Base-by-base conservation (phyloP, 2,113 vertebrate genomes). In the Trichechus manatus region DNA sequence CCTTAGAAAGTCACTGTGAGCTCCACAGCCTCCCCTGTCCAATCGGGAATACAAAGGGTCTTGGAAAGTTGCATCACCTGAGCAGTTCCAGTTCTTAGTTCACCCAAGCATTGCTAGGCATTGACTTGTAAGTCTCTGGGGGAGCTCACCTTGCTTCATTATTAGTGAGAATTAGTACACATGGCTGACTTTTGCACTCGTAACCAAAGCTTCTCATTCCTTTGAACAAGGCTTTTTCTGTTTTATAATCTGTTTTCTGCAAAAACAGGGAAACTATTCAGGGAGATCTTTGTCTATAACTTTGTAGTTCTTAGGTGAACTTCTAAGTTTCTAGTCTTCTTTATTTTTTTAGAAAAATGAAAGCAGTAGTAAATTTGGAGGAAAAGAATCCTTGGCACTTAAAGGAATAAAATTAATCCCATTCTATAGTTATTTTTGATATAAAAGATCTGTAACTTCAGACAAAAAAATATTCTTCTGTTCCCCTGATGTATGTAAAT, bases 91-190 rank as follows among this genome's bases (percentile, higher is more conserved):
- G 95, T 97, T 93, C 63, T 84, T 96, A 97, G 97, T 98, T 98
- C 98, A 98, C 94, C 97, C 97, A 97, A 93, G 98, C 98, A 97
- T 99, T 98, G 97, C 98, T 97, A 98, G 98, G 98, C 96, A 25
- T 97, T 98, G 98, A 98, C 98, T 98, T 98, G 96, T 97, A 97
- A 98, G 98, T 98, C 99, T 98, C 98, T 93, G 22, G 96, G 97
- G 97, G 98, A 99, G 98, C 98, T 99, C 98, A 92, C 98, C 98
- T 98, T 98, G 98, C 99, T 98, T 99, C 99, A 98, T 99, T 99
- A 99, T 99, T 99, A 99, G 98, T 97, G 98, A 97, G 98, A 99
- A 98, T 99, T 99, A 98, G 98, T 98, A 98, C 98, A 98, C 98
- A 98, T 98, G 98, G 97, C 98, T 98, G 97, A 98, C 98, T 98